Evolutionary conservation across 2,888 invertebrate species (phyloP), one percentile per base, ranked within the genome.

Genomic region (Cheilosia impressa): DNA sequence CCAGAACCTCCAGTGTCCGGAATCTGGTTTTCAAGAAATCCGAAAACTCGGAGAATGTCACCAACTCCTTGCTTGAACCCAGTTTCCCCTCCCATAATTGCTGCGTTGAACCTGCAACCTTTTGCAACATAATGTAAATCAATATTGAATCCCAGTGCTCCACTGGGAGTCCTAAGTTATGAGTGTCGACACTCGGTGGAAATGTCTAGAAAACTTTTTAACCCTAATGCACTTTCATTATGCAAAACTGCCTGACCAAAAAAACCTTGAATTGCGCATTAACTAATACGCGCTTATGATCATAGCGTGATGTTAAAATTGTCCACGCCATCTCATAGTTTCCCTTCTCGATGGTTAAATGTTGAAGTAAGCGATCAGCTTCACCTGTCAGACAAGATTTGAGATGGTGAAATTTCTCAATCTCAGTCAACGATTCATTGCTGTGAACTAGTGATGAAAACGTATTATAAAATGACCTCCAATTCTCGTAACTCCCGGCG

Each of bases 111-210:
- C 22, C 17, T 17, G 65, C 55, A 17, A 62, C 15, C 27, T 73
- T 73, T 24, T 73, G 24, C 6, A 41, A 13, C 45, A 73, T 7
- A 41, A 73, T 31, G 38, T 45, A 53, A 17, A 73, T 73, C 24
- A 75, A n/a, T 22, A 75, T 58, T 31, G 13, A 13, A 57, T 65
- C 57, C 75, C 65, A 75, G 24, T 57, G 47, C 22, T 75, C n/a
- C 17, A 65, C 50, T 27, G 27, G 27, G 24, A 73, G 9, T 9
- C 38, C 19, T 19, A 72, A 31, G n/a, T 63, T 73, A 13, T 52
- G 55, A 17, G 17, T 73, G 73, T 15, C 47, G 63, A 47, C 19
- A 53, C 24, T 73, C 62, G 4, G 60, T 60, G 6, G 31, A 53
- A 15, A 27, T 55, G 52, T 62, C 72, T 9, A 72, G 17, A 22